Evolutionary conservation across 2,888 invertebrate genomes (phyloP), one percentile per base, ranked within the genome.

Genomic region (Heliconius ethilla): DNA sequence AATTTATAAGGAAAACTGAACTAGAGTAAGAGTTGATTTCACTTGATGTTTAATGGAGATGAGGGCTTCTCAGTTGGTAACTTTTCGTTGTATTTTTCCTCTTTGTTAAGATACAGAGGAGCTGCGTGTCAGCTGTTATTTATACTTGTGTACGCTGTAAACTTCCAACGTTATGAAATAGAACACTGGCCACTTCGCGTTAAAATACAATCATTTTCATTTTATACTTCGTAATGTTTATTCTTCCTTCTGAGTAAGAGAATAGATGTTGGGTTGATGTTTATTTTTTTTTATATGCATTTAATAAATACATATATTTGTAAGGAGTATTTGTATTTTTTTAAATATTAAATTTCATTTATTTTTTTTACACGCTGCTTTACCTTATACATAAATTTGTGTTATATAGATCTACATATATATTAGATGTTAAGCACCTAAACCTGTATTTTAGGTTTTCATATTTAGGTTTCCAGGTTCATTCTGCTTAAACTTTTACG

Each of bases 11-110:
- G 37, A 40, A 72, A 78, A 80, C 37, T 76, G 75, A 70, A 79
- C 70, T 67, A 75, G 66, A 76, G 72, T 63, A 73, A 70, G 70
- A 76, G 18, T 51, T 67, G 78, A 74, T 79, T 77, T 70, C 66
- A 78, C 78, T 79, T 80, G 75, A 79, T 75, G 75, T 78, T 79
- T 80, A 80, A 80, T 79, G 76, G 79, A 81, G 80, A 78, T 67
- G 76, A 76, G 78, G 66, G 76, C 76, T 80, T 79, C 78, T 80
- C 73, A 75, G 76, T 67, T 70, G 66, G 79, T 73, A 76, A 77
- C 79, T 77, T 79, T 81, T 78, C 59, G 69, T 78, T 76, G 37
- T 76, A 75, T 78, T 73, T 76, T 72, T 69, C 69, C 78, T 75
- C 4, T 29, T 33, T 29, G 70, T 55, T 45, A 51, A 51, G 59